A percentile compares a stretch with the other conserved stretches of the same genome.
Evolutionary conservation across 2,797 vertebrate genomes (phyloP).

Genomic region (Rhinichthys osculus): DNA sequence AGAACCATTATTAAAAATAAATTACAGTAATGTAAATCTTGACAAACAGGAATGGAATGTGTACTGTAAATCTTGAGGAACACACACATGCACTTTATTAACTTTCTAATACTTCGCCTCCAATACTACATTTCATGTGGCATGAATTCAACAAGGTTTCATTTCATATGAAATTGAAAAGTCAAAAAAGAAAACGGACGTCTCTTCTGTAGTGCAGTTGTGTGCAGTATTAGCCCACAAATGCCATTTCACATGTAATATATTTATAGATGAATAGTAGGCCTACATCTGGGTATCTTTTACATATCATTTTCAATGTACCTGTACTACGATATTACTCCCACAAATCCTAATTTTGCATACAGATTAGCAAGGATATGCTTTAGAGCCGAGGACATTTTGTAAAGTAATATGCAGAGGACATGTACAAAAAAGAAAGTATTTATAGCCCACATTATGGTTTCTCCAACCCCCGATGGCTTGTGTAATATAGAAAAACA

Average conservation of each 20-base stretch:
- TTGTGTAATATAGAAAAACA: not conserved
- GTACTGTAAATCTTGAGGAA: not conserved
- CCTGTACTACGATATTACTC: too few species aligned
- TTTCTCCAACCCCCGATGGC: not conserved
- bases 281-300: not conserved
- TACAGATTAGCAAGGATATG: not conserved
- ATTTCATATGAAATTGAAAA: too few species aligned
- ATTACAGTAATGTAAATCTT: not conserved
- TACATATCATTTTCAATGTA: not conserved
- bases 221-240: not conserved
- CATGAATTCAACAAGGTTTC: too few species aligned
- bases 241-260: not conserved
- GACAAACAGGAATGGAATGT: not conserved
- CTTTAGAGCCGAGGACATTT: too few species aligned
- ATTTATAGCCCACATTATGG: not conserved
- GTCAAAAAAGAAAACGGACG: too few species aligned
- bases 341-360: too few species aligned
- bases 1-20: not conserved
- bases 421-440: not conserved
- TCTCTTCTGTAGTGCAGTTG: not conserved
- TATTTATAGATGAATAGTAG: not conserved
- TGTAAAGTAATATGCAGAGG: not conserved
- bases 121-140: too few species aligned
- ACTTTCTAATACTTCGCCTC: not conserved
- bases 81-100: not conserved